Evolutionary conservation across 2,113 vertebrate species (phyloP).

Genomic region (Notothenia rossii): DNA sequence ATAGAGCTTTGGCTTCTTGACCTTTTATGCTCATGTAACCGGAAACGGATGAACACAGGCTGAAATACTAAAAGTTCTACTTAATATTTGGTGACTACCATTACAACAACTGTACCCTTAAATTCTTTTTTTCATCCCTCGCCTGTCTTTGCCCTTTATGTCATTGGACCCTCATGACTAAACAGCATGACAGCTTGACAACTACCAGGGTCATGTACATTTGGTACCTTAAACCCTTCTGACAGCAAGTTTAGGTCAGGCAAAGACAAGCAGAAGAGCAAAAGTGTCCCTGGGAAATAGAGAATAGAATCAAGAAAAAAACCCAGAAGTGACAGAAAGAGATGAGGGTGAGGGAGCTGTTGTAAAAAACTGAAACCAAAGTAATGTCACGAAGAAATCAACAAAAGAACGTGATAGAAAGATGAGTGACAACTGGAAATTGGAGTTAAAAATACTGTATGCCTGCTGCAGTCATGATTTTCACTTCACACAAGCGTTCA

Average conservation of each 20-base stretch:
- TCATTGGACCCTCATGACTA: background rate
- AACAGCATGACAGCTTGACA: slow-evolving; percentile 13
- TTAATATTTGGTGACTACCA: background rate
- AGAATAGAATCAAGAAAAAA: background rate
- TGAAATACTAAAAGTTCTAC: background rate
- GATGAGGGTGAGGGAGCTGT: background rate
- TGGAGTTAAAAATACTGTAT: slow-evolving; percentile 56
- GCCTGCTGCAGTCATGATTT: slow-evolving; percentile 43
- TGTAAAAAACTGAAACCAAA: slow-evolving; percentile 34
- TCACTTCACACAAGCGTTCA: slow-evolving; percentile 40
- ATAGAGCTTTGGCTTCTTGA: background rate
- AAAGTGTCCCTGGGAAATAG: background rate
- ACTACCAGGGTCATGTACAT: slow-evolving; percentile 8
- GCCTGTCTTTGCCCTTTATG: slow-evolving; percentile 9
- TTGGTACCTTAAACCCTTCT: background rate
- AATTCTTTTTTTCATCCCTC: background rate
- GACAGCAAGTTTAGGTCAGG: slow-evolving; percentile 14
- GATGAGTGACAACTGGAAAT: slow-evolving; percentile 32
- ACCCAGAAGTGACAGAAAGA: slow-evolving; percentile 8
- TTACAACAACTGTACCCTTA: background rate
- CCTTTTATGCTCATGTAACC: background rate
- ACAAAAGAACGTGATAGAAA: slow-evolving; percentile 27
- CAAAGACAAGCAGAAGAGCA: background rate
- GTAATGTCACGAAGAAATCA: slow-evolving; percentile 20
- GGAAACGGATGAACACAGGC: background rate